Evolutionary conservation across 2,888 invertebrate genomes (phyloP).

Genomic region (Phyllotreta striolata): DNA sequence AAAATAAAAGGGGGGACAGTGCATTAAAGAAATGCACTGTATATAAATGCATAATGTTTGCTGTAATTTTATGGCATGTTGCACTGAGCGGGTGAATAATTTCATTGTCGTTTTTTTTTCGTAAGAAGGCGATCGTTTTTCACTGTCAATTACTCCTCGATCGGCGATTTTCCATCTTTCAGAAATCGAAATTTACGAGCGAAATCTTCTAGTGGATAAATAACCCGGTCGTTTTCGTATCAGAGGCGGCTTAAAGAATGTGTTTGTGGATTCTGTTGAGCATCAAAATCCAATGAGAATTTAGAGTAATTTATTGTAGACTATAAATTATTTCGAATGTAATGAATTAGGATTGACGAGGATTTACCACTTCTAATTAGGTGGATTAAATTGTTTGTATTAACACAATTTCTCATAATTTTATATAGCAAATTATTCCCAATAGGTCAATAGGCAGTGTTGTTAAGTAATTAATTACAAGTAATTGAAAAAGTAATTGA

Average conservation of each 20-base stretch:
- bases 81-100: background rate
- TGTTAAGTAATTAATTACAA: slow-evolving; percentile 11
- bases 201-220: slow-evolving; percentile 6
- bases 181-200: slow-evolving; percentile 6
- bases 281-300: slow-evolving; percentile 4
- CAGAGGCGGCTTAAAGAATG: background rate
- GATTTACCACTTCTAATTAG: no score
- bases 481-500: slow-evolving; percentile 12
- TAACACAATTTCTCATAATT: no score
- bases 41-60: no score
- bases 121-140: slow-evolving; percentile 5
- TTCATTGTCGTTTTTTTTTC: slow-evolving; percentile 11
- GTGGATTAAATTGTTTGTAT: no score
- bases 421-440: slow-evolving; percentile 21
- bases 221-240: background rate
- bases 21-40: no score
- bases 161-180: slow-evolving; percentile 9
- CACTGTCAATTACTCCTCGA: slow-evolving; percentile 11
- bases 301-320: background rate
- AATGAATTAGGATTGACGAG: no score
- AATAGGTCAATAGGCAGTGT: no score
- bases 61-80: no score
- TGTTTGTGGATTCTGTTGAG: background rate
- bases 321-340: no score
- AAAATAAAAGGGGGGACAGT: no score